Base-by-base conservation (phyloP, 2,113 vertebrate genomes). In the Atherinomorus stipes region DNA sequence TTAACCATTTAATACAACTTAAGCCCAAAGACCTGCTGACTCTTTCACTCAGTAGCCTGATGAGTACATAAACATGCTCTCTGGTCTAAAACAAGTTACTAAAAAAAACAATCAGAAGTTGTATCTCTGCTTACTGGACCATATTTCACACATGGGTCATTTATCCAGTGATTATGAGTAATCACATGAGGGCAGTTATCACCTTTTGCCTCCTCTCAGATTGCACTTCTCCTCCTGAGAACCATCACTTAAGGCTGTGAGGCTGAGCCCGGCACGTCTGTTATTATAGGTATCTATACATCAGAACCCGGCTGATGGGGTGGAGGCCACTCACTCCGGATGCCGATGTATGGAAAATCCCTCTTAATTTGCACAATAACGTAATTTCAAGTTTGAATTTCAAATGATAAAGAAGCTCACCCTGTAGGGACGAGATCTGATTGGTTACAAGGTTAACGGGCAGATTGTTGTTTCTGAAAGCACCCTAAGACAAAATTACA, bases 201-300 rank as follows among this genome's bases (percentile, higher is more conserved):
- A 60, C 61, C 68, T 23, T 40, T 60, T 40, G 8, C 64, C 53
- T 78, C 72, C 58, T 63, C 71, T 72, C 74, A 72, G 62, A 25
- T 53, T 42, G 23, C 58, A 19, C 16, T 28, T n/a, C 44, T 67
- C 49, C 49, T 52, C 70, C 34, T 19, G n/a, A 59, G 60, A 51
- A 44, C 50, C 18, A 16, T 54, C 47, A 62, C 63, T 50, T 47
- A 19, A 57, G 58, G 18, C 60, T 3, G 13, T 64, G 38, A 87
- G 70, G 51, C 57, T 44, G 50, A 63, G 60, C 19, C 38, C 31
- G 54, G 45, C 31, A 51, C 58, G 64, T 50, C 42, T 59, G 63
- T 71, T 82, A 72, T 63, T 73, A n/a, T n/a, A 28, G 31, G 18
- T 57, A 28, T 63, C 76, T 86, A 84, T 71, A 78, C 72, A 87